phyloP scores from a whole-genome alignment of 2,797 vertebrate genomes.

The Ficedula albicollis region DNA sequence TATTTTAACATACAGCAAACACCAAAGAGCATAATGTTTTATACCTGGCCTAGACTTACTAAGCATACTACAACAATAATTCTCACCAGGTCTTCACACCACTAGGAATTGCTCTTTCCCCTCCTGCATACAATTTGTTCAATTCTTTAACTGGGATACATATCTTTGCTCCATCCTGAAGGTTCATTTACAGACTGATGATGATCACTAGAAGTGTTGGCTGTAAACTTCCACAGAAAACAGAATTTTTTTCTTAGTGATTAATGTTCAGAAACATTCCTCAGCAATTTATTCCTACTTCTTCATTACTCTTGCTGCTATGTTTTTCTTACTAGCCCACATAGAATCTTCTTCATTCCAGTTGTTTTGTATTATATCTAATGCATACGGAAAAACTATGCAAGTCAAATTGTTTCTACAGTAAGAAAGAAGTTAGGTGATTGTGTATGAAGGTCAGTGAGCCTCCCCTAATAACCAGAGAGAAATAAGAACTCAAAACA shows the following conservation, averaged over 20 bases:
- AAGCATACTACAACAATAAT: not conserved
- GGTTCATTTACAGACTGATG: not conserved
- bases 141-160: not conserved
- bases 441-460: not conserved
- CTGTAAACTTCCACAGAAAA: not conserved
- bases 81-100: not conserved
- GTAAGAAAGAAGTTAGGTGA: not conserved
- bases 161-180: not conserved
- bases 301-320: not conserved
- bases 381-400: rapidly evolving
- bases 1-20: not conserved
- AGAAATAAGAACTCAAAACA: not conserved
- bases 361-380: not conserved
- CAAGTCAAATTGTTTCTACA: not conserved
- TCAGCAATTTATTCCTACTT: not conserved
- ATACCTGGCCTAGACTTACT: not conserved
- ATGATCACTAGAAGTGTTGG: not conserved
- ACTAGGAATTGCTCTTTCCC: not conserved
- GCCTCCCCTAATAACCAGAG: not conserved
- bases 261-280: not conserved
- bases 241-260: not conserved
- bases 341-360: not conserved
- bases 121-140: not conserved
- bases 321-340: not conserved
- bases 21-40: not conserved